Percentiles rank a stretch among this genome's conserved stretches.
Conservation (phyloP, 1,140 invertebrate genomes). For the Archegozetes longisetosus region DNA sequence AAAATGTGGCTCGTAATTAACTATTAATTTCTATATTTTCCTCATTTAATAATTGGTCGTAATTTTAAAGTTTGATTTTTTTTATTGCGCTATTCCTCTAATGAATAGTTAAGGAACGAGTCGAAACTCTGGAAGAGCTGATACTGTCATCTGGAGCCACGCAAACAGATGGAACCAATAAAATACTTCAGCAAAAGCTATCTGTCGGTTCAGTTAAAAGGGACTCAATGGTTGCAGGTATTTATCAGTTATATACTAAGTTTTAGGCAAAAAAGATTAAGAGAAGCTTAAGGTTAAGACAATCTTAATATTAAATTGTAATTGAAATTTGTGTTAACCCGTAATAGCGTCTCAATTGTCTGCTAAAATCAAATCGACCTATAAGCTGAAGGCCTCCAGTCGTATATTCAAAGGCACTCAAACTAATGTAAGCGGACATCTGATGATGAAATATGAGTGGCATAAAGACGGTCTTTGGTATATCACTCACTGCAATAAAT, state of each 20-base stretch:
- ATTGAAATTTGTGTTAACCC: too few species aligned
- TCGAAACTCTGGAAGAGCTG: constrained; percentile 60
- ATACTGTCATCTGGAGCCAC: constrained; percentile 30
- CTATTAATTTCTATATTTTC: neutral
- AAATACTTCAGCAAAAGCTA: constrained; percentile 5
- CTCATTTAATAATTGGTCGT: too few species aligned
- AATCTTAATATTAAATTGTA: too few species aligned
- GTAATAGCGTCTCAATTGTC: constrained; percentile 29
- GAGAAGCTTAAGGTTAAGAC: too few species aligned
- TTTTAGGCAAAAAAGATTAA: neutral
- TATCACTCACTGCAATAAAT: constrained; percentile 58
- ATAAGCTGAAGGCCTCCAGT: constrained; percentile 86
- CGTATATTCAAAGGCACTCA: constrained; percentile 91
- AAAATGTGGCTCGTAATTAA: constrained; percentile 73
- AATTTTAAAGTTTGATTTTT: too few species aligned
- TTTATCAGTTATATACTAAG: neutral
- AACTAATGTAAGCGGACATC: constrained; percentile 50
- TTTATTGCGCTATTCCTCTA: too few species aligned
- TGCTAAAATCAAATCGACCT: constrained; percentile 81
- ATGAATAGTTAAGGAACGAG: constrained; percentile 76
- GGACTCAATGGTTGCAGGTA: constrained; percentile 15
- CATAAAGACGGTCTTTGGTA: constrained; percentile 98
- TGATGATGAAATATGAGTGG: constrained; percentile 68
- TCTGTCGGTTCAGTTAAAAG: constrained; percentile 12
- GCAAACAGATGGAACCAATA: neutral